Percentiles rank a stretch among this genome's conserved stretches.
phyloP scores from a whole-genome alignment of 2,888 invertebrate species.

The Dysmachus trigonus region DNA sequence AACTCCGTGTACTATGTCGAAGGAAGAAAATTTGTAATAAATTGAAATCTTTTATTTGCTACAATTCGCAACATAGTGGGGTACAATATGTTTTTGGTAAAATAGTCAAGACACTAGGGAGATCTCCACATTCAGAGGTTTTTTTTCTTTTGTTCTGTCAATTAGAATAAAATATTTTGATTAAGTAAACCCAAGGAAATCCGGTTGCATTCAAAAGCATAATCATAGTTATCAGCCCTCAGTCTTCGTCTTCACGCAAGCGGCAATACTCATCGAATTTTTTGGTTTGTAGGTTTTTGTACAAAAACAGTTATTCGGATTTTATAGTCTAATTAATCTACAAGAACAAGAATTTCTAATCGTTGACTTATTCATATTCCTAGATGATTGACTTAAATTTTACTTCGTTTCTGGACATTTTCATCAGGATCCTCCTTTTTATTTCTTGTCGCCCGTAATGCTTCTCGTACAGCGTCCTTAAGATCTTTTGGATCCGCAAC shows the following conservation, averaged over 20 bases:
- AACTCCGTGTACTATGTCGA: not conserved
- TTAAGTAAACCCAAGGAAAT: not conserved
- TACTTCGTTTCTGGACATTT: conserved; percentile 44
- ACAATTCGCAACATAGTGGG: not conserved
- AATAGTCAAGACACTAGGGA: not conserved
- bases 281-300: not conserved
- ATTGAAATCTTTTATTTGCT: not conserved
- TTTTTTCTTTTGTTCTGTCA: not conserved
- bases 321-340: conserved; percentile 16
- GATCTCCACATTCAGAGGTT: not conserved
- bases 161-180: not conserved
- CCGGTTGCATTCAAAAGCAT: not conserved
- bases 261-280: not conserved
- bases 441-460: conserved; percentile 59
- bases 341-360: conserved; percentile 17
- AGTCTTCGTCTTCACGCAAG: not conserved
- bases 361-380: not conserved
- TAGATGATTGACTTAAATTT: conserved; percentile 37
- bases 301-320: not conserved
- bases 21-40: not conserved
- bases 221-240: not conserved
- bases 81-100: not conserved
- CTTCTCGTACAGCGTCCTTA: conserved; percentile 71
- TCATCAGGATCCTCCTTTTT: conserved; percentile 42
- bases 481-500: conserved; percentile 69